Evolutionary conservation across 1,140 invertebrate species (phyloP), one percentile per base, ranked within the genome.

Genomic region (Pseudomyrmex concolor): DNA sequence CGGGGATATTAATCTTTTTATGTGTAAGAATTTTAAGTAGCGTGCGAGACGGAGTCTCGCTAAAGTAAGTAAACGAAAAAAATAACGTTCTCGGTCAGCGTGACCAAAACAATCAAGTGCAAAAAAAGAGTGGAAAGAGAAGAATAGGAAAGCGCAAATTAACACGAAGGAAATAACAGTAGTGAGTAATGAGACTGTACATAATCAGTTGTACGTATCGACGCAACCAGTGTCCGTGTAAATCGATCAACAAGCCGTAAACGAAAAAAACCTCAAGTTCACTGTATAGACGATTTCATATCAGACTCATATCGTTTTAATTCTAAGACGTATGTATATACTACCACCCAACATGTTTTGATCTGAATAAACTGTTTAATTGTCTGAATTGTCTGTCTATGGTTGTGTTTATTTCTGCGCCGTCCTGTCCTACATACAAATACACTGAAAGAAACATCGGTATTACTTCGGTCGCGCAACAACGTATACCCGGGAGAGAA

Each of bases 341-440:
- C 86, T 90, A 91, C 34, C 34, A 34, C 34, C 34, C 90, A 91
- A 89, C 89, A 90, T 91, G 86, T 92, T 92, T 92, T 88, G 89
- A 92, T 92, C 91, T 87, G 82, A 93, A 93, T 93, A 93, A 93
- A 93, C 87, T 91, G 91, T 93, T 93, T 92, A 91, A 90, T 91
- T 93, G 91, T 93, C 86, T 71, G 59, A 88, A 84, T 63, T 0
- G 10, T 25, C 17, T 10, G 15, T 19, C 13, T 9, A 22, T 34
- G 5, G 34, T 34, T 5, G 17, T 45, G 12, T 59, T 78, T n/a
- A 78, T 70, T 78, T 34, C 34, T 54, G 22, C 55, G 51, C 48
- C 25, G 13, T 12, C 8, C 48, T 17, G 19, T 12, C 8, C 15
- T 13, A 63, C 4, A 10, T n/a, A 10, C n/a, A 2, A n/a, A 5